phyloP scores from a whole-genome alignment of 2,113 vertebrate genomes.

The Caretta caretta region DNA sequence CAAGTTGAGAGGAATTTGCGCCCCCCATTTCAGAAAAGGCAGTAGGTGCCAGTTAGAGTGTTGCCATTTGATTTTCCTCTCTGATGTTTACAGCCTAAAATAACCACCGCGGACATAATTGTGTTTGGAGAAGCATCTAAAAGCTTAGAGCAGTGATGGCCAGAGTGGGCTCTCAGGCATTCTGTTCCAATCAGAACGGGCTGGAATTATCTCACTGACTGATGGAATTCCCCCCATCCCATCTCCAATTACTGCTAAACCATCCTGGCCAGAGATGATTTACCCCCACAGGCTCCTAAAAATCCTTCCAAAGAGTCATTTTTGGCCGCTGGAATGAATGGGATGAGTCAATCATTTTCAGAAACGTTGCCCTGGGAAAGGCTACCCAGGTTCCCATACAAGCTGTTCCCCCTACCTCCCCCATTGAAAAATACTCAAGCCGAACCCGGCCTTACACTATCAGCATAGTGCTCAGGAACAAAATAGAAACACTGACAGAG shows the following conservation, averaged over 20 bases:
- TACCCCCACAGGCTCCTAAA: background rate
- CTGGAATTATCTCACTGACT: background rate
- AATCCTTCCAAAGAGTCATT: background rate
- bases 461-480: background rate
- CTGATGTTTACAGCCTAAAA: background rate
- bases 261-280: background rate
- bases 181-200: background rate
- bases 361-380: background rate
- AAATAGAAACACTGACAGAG: background rate
- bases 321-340: background rate
- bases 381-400: background rate
- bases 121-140: background rate
- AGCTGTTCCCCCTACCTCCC: background rate
- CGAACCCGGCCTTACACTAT: background rate
- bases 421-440: background rate
- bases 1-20: background rate
- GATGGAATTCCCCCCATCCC: background rate
- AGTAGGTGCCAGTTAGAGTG: background rate
- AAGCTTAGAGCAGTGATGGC: background rate
- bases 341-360: background rate
- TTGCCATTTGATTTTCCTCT: background rate
- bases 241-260: slow-evolving; percentile 23
- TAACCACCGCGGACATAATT: background rate
- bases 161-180: background rate
- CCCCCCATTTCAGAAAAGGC: background rate